Conservation (phyloP, 2,113 vertebrate genomes). For the Carassius gibelio region DNA sequence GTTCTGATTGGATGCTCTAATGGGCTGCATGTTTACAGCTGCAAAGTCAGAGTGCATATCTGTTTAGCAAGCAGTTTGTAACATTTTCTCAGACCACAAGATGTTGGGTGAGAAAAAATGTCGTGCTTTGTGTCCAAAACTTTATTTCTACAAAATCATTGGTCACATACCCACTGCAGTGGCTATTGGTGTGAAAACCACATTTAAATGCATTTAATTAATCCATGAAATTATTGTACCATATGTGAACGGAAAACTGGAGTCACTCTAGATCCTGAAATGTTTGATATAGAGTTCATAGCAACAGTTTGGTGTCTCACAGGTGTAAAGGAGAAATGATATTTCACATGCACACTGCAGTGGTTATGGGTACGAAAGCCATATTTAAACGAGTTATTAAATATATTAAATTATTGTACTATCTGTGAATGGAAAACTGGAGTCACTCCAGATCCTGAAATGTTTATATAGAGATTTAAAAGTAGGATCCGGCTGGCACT, state of each 20-base stretch:
- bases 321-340: not conserved
- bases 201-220: not conserved
- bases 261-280: not conserved
- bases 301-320: not conserved
- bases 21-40: not conserved
- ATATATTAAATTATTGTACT: not conserved
- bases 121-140: not conserved
- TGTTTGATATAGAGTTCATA: not conserved
- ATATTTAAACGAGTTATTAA: not conserved
- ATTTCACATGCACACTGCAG: not conserved
- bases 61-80: not conserved
- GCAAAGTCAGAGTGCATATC: not conserved
- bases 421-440: not conserved
- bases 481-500: not conserved
- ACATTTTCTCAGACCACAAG: not conserved
- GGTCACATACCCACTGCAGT: not conserved
- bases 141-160: not conserved
- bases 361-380: not conserved
- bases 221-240: not conserved
- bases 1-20: conserved; percentile 30
- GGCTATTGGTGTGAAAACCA: not conserved
- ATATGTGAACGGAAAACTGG: not conserved
- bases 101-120: not conserved
- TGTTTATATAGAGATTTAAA: not conserved
- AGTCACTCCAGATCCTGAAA: not conserved